Evolutionary conservation across 2,888 invertebrate species (phyloP).

Genomic region (Silvanus unidentatus): DNA sequence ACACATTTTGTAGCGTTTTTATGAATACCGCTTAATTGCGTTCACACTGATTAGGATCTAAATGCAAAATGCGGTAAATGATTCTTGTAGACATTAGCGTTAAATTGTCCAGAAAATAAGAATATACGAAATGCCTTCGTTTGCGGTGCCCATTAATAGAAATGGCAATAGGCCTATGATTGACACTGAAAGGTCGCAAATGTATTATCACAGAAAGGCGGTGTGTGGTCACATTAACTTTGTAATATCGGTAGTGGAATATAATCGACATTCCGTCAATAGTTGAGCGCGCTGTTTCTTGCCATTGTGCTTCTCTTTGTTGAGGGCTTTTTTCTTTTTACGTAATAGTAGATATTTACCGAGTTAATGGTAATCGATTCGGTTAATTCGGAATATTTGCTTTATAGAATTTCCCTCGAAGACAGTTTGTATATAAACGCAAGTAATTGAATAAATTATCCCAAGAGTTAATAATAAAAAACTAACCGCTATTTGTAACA

Average conservation of each 20-base stretch:
- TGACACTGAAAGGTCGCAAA: conserved; percentile 29
- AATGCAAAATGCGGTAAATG: no score
- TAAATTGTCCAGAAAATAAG: no score
- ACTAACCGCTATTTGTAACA: conserved; percentile 1
- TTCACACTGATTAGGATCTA: no score
- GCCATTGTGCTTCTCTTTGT: conserved; percentile 26
- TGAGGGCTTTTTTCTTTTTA: conserved; percentile 22
- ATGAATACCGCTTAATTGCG: no score
- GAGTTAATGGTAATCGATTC: conserved; percentile 41
- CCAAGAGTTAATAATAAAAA: not conserved
- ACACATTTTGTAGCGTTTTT: no score
- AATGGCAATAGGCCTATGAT: conserved; percentile 30
- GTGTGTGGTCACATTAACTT: conserved; percentile 33
- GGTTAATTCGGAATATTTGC: conserved; percentile 38
- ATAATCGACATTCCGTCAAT: conserved; percentile 36
- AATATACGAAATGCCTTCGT: conserved; percentile 22
- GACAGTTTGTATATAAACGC: conserved; percentile 7
- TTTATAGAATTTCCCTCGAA: conserved; percentile 16
- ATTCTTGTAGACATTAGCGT: no score
- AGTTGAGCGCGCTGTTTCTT: conserved; percentile 33
- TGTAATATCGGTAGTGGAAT: conserved; percentile 29
- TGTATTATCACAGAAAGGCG: conserved; percentile 9
- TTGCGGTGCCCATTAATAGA: conserved; percentile 24
- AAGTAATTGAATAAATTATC: conserved; percentile 18
- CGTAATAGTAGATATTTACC: no score